These are phyloP conservation scores for Cosmorhoe ocellata DNA, from an alignment of 2,888 invertebrate species.

Conservation along the genomic window DNA sequence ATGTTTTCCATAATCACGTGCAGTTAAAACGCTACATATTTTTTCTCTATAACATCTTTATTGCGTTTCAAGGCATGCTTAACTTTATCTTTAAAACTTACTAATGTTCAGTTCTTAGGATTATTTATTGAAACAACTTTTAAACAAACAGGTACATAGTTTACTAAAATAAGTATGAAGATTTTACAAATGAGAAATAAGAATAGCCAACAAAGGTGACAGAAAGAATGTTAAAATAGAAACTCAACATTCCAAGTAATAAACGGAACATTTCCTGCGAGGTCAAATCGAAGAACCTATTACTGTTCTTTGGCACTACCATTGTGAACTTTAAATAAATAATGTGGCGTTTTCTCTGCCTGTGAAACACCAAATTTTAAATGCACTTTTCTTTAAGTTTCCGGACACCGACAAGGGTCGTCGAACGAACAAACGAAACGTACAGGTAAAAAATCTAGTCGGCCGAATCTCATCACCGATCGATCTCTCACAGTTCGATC, in stretches of 20 bases:
- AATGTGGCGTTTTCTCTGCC: conserved; percentile 63
- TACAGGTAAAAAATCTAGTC: conserved; percentile 47
- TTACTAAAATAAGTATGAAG: conserved; percentile 3
- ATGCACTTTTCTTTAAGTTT: conserved; percentile 60
- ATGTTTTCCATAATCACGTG: conserved; percentile 70
- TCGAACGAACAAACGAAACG: conserved; percentile 53
- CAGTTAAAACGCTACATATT: conserved; percentile 71
- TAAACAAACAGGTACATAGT: not conserved
- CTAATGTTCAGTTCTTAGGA: conserved; percentile 5
- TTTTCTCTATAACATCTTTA: conserved; percentile 28
- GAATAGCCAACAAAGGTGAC: conserved; percentile 4
- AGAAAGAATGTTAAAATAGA: conserved; percentile 1
- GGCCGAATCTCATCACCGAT: conserved; percentile 28
- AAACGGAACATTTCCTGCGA: too few relatives aligned
- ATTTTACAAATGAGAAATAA: conserved; percentile 3
- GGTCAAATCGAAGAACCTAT: conserved; percentile 31
- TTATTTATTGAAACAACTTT: not conserved
- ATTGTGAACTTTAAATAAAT: conserved; percentile 44
- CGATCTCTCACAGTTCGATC: conserved; percentile 18
- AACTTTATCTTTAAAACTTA: conserved; percentile 8
- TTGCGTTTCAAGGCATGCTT: conserved; percentile 28
- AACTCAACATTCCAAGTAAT: not conserved
- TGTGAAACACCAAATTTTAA: conserved; percentile 59
- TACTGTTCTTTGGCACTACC: conserved; percentile 56
- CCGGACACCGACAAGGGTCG: conserved; percentile 54